Evolutionary conservation across 92 coral and sea anemone species (phyloP), one percentile per base, ranked within the genome.

Genomic region (Chrysogorgia sp.): DNA sequence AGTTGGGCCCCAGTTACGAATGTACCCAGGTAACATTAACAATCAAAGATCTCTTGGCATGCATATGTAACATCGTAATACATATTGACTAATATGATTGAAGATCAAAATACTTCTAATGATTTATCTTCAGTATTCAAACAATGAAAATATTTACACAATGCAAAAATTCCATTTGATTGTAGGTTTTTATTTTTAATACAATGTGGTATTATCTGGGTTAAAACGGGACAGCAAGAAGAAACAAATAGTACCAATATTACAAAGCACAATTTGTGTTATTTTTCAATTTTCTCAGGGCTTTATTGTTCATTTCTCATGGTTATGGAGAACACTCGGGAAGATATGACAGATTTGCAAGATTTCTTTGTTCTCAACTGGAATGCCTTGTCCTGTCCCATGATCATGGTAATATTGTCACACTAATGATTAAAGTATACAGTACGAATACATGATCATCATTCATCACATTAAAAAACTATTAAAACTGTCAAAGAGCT

Each of bases 241-340:
- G 22, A 52, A 15, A 15, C 23, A 52, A 2, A 52, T 52, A 19
- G 7, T 52, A 19, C 23, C 57, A 2, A n/a, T n/a, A n/a, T n/a
- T n/a, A n/a, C 8, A 58, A 58, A 58, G 14, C 28, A 58, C 1
- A 58, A 12, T 4, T 58, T 58, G 15, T 21, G n/a, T 2, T 58
- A 28, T 58, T 15, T 17, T 12, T 58, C 17, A 19, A 21, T n/a
- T 19, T 30, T 63, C 41, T 43, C 63, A 94, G 98, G 28, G 96
- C 93, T 40, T 59, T 94, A 77, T 72, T 94, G 2, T 91, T 94
- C 43, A 80, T 94, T 19, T 15, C 75, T 29, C 98, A 94, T 83
- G 98, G 98, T 7, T 81, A 78, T 85, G 98, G 89, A 29, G 98
- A 94, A 53, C 98, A 94, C 53, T 88, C 92, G 35, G 67, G 76